A percentile compares a stretch with the other conserved stretches of the same genome.
These are phyloP conservation scores for Stercorarius parasiticus DNA, from an alignment of 2,113 vertebrate species.

Conservation along the genomic window DNA sequence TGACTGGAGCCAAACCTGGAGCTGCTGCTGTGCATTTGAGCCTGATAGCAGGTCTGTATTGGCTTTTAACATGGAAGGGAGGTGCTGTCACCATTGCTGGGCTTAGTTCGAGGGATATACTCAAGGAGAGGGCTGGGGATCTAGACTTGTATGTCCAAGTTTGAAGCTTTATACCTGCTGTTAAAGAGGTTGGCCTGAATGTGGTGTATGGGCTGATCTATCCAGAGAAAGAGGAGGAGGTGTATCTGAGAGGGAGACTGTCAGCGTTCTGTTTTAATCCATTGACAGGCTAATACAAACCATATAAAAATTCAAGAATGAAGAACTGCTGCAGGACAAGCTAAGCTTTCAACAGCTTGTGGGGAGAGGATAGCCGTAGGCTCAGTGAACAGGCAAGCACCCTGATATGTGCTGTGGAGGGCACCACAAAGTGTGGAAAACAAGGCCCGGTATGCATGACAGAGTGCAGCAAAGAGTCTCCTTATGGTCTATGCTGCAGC, in stretches of 20 bases:
- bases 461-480: not conserved
- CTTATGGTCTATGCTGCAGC: not conserved
- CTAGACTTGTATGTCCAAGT: not conserved
- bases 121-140: not conserved
- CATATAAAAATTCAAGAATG: not conserved
- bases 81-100: not conserved
- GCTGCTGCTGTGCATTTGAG: not conserved
- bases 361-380: not conserved
- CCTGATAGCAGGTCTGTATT: not conserved
- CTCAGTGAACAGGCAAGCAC: not conserved
- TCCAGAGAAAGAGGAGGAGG: not conserved
- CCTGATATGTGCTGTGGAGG: not conserved
- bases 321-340: not conserved
- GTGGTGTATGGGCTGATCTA: not conserved
- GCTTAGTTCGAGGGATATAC: not conserved
- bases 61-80: not conserved
- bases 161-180: not conserved
- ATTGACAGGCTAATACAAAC: not conserved
- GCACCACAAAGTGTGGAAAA: not conserved
- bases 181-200: not conserved
- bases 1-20: not conserved
- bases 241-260: not conserved
- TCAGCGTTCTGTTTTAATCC: not conserved
- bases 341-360: not conserved
- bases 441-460: not conserved